phyloP scores from a whole-genome alignment of 2,797 vertebrate species.

The Sebastes variabilis region DNA sequence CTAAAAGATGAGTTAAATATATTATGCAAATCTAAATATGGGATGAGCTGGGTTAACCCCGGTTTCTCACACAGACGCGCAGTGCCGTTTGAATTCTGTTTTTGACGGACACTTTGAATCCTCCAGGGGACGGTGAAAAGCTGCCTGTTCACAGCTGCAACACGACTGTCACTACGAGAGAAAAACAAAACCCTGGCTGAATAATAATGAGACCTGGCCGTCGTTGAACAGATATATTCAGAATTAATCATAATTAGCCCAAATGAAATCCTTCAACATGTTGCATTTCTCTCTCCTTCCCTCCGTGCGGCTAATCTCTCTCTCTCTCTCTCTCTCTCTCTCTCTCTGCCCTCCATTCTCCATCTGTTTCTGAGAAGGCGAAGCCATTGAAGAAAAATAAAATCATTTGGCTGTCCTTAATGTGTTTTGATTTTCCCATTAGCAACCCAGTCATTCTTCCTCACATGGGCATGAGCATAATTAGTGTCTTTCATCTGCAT shows the following conservation, averaged over 20 bases:
- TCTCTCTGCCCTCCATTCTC: conserved; percentile 34
- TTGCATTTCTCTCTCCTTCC: conserved; percentile 26
- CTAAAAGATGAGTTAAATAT: neutral
- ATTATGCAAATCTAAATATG: neutral
- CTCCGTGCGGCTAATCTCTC: conserved; percentile 20
- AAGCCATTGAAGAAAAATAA: conserved; percentile 73
- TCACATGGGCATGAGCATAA: conserved; percentile 69
- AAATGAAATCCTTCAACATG: conserved; percentile 61
- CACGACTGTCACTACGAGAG: conserved; percentile 27
- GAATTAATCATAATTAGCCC: conserved; percentile 69
- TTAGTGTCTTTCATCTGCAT: conserved; percentile 82
- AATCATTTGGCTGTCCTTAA: conserved; percentile 77
- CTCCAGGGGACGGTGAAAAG: neutral
- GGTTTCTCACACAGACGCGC: neutral
- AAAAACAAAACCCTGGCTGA: conserved; percentile 35
- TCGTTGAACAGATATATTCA: conserved; percentile 47
- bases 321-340: conserved; percentile 2
- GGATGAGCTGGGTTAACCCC: neutral
- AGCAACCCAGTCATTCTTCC: conserved; percentile 76
- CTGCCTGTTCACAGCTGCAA: conserved; percentile 37
- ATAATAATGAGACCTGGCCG: conserved; percentile 48
- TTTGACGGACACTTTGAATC: conserved; percentile 38
- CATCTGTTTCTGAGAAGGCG: conserved; percentile 66
- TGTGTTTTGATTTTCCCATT: conserved; percentile 85
- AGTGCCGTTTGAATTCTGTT: conserved; percentile 1